These are phyloP conservation scores for Pandemis corylana DNA, from an alignment of 2,888 invertebrate species.

Conservation along the genomic window DNA sequence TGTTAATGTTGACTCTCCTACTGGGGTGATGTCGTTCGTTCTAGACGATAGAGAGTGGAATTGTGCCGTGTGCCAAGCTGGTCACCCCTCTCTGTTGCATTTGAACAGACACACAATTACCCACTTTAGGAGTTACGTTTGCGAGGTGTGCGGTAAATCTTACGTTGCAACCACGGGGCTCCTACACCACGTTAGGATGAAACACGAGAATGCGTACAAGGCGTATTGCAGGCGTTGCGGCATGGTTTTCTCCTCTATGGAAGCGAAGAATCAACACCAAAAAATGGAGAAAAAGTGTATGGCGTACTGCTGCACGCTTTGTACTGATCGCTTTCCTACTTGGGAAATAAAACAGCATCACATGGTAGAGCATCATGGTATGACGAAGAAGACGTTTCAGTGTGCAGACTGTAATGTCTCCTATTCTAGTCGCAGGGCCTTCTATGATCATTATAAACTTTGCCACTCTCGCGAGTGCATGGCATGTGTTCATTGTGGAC, in stretches of 20 bases:
- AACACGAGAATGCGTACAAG: constrained; percentile 45
- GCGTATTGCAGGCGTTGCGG: constrained; percentile 46
- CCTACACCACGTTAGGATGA: constrained; percentile 40
- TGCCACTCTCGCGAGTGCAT: constrained; percentile 46
- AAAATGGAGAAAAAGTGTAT: constrained; percentile 42
- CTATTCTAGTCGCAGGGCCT: constrained; percentile 43
- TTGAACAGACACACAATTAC: constrained; percentile 44
- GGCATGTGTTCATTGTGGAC: constrained; percentile 46
- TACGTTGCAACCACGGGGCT: constrained; percentile 42
- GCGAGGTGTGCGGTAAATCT: constrained; percentile 43
- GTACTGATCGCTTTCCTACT: constrained; percentile 45
- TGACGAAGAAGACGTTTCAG: constrained; percentile 30
- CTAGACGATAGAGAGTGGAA: constrained; percentile 30
- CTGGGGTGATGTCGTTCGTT: constrained; percentile 41
- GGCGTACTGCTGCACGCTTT: constrained; percentile 43
- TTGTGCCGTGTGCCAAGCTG: constrained; percentile 39
- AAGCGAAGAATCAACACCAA: constrained; percentile 35
- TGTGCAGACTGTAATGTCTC: constrained; percentile 45
- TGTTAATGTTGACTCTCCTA: constrained; percentile 9
- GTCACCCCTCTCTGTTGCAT: constrained; percentile 38
- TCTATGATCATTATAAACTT: constrained; percentile 48
- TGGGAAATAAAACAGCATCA: constrained; percentile 46
- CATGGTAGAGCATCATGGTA: constrained; percentile 42
- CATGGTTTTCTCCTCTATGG: constrained; percentile 36
- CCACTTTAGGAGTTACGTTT: constrained; percentile 42